Percentiles rank a stretch among this genome's conserved stretches.
Evolutionary conservation across 1,140 invertebrate genomes (phyloP).

Genomic region (Ceratitis capitata): DNA sequence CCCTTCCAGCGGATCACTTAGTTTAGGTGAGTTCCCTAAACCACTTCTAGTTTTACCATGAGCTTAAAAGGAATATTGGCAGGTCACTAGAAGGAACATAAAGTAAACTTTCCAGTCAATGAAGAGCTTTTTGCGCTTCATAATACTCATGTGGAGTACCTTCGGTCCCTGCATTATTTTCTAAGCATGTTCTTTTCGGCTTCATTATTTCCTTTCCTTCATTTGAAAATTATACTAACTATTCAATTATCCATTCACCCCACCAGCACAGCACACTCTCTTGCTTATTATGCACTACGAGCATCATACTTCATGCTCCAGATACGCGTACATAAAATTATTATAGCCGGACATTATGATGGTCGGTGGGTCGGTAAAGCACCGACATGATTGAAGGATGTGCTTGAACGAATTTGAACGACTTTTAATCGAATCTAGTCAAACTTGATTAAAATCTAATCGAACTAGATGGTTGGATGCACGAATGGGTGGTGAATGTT

Average conservation of each 20-base stretch:
- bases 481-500: background rate
- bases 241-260: background rate
- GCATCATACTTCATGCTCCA: background rate
- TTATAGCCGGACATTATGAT: background rate
- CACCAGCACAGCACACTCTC: background rate
- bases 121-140: no score
- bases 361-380: constrained; percentile 8
- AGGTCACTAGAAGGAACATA: no score
- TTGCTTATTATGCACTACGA: background rate
- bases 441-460: constrained; percentile 30
- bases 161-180: background rate
- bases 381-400: constrained; percentile 16
- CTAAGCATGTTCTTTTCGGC: background rate
- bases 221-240: background rate
- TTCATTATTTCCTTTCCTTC: background rate
- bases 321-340: constrained; percentile 11
- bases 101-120: no score
- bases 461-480: background rate
- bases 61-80: no score
- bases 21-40: no score
- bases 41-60: no score
- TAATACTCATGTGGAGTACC: no score
- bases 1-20: no score
- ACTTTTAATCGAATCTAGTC: constrained; percentile 28
- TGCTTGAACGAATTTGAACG: constrained; percentile 11